Evolutionary conservation across 2,113 vertebrate genomes (phyloP).

Genomic region (Hassar affinis): DNA sequence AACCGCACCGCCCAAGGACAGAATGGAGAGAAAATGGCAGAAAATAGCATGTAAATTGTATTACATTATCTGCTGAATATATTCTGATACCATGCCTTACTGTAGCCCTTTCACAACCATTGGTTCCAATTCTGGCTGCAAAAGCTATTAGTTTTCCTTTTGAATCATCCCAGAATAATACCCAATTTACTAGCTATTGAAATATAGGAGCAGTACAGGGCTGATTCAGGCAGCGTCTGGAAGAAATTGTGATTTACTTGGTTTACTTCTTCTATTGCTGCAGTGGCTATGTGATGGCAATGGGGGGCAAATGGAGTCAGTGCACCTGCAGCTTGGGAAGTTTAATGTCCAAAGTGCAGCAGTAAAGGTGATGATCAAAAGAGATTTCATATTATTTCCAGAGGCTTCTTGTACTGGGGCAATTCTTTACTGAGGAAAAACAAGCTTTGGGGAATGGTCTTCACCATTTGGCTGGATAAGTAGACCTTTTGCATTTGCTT

Average conservation of each 20-base stretch:
- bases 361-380: not conserved
- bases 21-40: constrained; percentile 1
- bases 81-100: not conserved
- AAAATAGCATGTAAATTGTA: constrained; percentile 19
- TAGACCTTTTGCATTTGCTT: not conserved
- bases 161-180: constrained; percentile 4
- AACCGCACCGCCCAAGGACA: not conserved
- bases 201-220: not conserved
- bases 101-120: constrained; percentile 15
- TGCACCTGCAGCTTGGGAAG: not conserved
- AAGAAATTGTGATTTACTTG: not conserved
- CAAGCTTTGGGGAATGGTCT: not conserved
- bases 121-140: not conserved
- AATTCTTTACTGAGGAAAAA: not conserved
- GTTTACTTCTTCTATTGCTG: not conserved
- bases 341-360: not conserved
- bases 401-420: not conserved
- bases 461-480: not conserved
- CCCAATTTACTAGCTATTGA: constrained; percentile 28
- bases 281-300: not conserved
- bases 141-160: constrained; percentile 5
- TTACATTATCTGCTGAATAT: constrained; percentile 7
- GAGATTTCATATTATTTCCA: not conserved
- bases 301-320: constrained; percentile 3
- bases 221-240: not conserved